Percentiles rank a stretch among this genome's conserved stretches.
These are phyloP conservation scores for Upupa epops DNA, from an alignment of 2,113 vertebrate species.

Conservation along the genomic window DNA sequence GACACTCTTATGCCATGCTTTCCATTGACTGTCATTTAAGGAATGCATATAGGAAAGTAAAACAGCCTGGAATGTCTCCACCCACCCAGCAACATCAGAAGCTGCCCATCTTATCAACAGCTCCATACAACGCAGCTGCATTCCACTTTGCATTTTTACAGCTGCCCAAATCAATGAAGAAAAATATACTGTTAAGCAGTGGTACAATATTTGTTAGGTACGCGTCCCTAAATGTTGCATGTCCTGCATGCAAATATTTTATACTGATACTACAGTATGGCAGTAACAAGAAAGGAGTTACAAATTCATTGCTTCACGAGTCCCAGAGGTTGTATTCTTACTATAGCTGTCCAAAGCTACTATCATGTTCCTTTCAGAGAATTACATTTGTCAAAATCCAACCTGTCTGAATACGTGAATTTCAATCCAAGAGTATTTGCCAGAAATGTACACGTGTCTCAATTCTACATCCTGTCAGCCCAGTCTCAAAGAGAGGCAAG, in stretches of 20 bases:
- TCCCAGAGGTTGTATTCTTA: not conserved
- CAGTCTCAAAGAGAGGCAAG: not conserved
- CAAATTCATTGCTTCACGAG: not conserved
- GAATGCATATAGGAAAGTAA: conserved; percentile 81
- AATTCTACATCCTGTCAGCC: not conserved
- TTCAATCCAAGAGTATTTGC: not conserved
- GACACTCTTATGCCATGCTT: conserved; percentile 81
- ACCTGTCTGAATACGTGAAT: not conserved
- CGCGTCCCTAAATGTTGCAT: not conserved
- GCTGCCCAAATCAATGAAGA: conserved; percentile 17
- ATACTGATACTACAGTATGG: not conserved
- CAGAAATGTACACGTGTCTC: not conserved
- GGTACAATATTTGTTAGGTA: not conserved
- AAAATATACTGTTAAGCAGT: not conserved
- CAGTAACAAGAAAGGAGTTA: not conserved
- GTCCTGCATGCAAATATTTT: not conserved
- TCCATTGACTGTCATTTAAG: conserved; percentile 84
- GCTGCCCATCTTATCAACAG: conserved; percentile 11
- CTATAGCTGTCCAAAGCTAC: not conserved
- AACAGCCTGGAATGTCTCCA: conserved; percentile 83
- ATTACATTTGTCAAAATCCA: not conserved
- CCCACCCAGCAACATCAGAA: conserved; percentile 70
- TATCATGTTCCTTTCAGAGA: not conserved
- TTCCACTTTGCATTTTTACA: conserved; percentile 48
- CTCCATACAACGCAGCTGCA: conserved; percentile 1